Base-by-base conservation (phyloP, 1,140 invertebrate genomes). In the Neelides sp. region DNA sequence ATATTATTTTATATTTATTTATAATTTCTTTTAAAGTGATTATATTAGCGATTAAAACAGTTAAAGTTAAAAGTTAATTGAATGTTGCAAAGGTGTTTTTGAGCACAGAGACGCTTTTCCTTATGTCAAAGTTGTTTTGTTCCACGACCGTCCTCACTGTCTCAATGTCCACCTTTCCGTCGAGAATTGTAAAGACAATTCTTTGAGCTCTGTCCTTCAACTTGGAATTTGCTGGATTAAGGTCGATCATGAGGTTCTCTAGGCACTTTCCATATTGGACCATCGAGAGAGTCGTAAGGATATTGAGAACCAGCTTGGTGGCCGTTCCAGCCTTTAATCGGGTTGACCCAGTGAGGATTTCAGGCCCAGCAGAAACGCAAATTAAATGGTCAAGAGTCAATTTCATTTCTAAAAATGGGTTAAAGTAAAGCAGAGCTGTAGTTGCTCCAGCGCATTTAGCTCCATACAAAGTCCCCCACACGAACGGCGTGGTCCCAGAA, bases 281-380 rank as follows among this genome's bases (percentile, higher is more conserved):
- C 63, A 64, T 64, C 8, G 62, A 55, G 3, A 61, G 26, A 10
- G 63, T 64, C 4, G 63, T 57, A 4, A 64, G 34, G 52, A 63
- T 64, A 39, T 64, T 64, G 1, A 64, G 54, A 15, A 64, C 39
- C n/a, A 45, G 46, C 46, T 64, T 64, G 20, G 64, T 64, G 2
- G 62, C 63, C 15, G 50, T 63, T 13, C 63, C 63, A 17, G 47
- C 46, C 42, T 64, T 64, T 2, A 64, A 47, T n/a, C 63, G 50
- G 2, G 63, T 62, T 27, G 59, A 62, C 7, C 63, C 63, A 26
- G 62, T 64, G 20, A 64, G 27, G 23, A 62, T 34, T 54, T 64
- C 63, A 8, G 63, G 63, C 4, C 63, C 63, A 1, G 57, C 41
- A 46, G 53, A 41, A 3, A 63, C 23, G 10, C 37, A 19, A 13